Evolutionary conservation across 2,888 invertebrate genomes (phyloP).

Genomic region (Ichneumoninae sp.): DNA sequence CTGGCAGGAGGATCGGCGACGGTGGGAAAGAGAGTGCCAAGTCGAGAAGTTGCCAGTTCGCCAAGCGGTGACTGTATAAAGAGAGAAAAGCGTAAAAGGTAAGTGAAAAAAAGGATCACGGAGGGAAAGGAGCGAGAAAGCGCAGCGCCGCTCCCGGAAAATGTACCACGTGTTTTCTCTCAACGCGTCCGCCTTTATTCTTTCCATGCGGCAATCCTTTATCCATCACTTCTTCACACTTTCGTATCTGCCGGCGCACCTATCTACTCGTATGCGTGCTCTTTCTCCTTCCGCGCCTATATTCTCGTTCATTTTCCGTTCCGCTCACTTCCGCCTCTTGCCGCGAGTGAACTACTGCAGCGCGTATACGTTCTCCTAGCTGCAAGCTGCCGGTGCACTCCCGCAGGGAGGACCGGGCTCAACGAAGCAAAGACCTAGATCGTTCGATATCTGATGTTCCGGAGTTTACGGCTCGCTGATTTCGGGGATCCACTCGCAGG

Average conservation of each 20-base stretch:
- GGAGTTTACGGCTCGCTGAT: constrained; percentile 27
- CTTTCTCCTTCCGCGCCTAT: constrained; percentile 20
- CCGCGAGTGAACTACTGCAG: constrained; percentile 15
- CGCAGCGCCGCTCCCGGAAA: constrained; percentile 69
- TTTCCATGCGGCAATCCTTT: constrained; percentile 62
- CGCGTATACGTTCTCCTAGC: not conserved
- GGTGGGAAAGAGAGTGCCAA: constrained; percentile 55
- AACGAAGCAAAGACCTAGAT: constrained; percentile 18
- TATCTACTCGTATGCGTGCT: constrained; percentile 32
- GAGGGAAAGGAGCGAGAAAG: constrained; percentile 50
- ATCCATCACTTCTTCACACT: constrained; percentile 51
- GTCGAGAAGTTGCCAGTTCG: constrained; percentile 66
- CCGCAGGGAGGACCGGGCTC: not conserved
- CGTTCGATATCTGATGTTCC: constrained; percentile 43
- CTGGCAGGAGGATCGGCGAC: constrained; percentile 49
- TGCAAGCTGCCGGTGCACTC: constrained; percentile 23
- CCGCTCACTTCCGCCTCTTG: constrained; percentile 30
- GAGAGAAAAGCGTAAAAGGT: constrained; percentile 27
- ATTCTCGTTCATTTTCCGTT: constrained; percentile 21
- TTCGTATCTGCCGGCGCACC: constrained; percentile 34
- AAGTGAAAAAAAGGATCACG: constrained; percentile 34
- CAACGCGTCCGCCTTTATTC: constrained; percentile 77
- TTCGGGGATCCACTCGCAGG: constrained; percentile 9
- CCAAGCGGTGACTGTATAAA: constrained; percentile 47
- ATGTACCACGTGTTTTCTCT: constrained; percentile 76